These are phyloP conservation scores for Venturia canescens DNA, from an alignment of 1,140 invertebrate species.

Conservation along the genomic window DNA sequence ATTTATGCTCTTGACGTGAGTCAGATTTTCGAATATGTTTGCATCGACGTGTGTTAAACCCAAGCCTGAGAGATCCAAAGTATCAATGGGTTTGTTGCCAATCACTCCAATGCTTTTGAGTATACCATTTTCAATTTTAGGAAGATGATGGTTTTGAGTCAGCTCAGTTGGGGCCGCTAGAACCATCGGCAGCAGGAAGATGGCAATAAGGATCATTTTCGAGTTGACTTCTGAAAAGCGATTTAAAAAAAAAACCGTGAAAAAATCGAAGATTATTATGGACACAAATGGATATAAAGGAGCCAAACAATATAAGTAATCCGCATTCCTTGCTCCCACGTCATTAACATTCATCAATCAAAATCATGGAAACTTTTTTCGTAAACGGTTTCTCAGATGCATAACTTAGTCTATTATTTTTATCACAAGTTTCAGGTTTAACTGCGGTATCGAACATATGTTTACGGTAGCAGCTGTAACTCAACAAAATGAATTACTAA, in stretches of 20 bases:
- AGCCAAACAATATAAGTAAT: too few species aligned
- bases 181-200: slow-evolving; percentile 53
- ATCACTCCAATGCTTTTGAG: slow-evolving; percentile 44
- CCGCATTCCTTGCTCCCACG: too few species aligned
- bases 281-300: too few species aligned
- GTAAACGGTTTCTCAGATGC: too few species aligned
- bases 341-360: too few species aligned
- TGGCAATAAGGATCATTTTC: slow-evolving; percentile 44
- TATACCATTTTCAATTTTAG: slow-evolving; percentile 52
- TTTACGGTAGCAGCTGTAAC: too few species aligned
- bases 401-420: too few species aligned
- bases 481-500: slow-evolving; percentile 18
- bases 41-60: not conserved
- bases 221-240: not conserved
- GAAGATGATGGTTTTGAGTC: slow-evolving; percentile 16
- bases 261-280: too few species aligned
- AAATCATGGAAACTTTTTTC: too few species aligned
- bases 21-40: slow-evolving; percentile 59
- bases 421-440: too few species aligned
- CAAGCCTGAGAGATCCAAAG: not conserved
- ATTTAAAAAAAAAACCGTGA: too few species aligned
- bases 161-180: not conserved
- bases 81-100: not conserved
- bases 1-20: not conserved
- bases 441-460: too few species aligned